Conservation (phyloP, 2,113 vertebrate genomes). For the Epinephelus moara region DNA sequence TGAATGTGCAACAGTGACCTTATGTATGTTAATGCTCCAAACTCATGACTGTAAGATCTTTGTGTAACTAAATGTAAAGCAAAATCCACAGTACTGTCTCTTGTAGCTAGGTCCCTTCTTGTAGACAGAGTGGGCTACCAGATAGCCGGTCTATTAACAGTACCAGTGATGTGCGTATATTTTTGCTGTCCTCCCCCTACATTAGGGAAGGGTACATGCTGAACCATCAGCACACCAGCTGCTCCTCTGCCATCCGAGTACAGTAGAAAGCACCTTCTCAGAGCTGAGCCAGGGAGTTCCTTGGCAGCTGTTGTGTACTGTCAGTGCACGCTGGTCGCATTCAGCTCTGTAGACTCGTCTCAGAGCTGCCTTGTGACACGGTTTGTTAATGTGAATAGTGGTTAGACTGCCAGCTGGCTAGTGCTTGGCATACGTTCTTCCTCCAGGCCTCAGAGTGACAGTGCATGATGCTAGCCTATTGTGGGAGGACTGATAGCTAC, state of each 20-base stretch:
- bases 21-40: slow-evolving; percentile 42
- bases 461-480: slow-evolving; percentile 40
- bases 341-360: slow-evolving; percentile 19
- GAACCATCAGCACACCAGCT: slow-evolving; percentile 61
- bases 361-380: slow-evolving; percentile 51
- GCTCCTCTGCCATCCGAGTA: slow-evolving; percentile 60
- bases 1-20: slow-evolving; percentile 10
- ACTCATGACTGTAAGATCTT: slow-evolving; percentile 26
- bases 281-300: slow-evolving; percentile 48
- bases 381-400: slow-evolving; percentile 45
- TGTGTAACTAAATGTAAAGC: slow-evolving; percentile 4
- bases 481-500: slow-evolving; percentile 45
- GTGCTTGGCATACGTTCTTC: slow-evolving; percentile 27
- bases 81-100: neutral
- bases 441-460: slow-evolving; percentile 56
- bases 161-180: slow-evolving; percentile 42
- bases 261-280: slow-evolving; percentile 62
- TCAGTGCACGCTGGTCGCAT: slow-evolving; percentile 37
- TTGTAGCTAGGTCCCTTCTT: neutral
- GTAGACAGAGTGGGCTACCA: slow-evolving; percentile 27
- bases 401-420: slow-evolving; percentile 58
- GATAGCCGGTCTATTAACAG: slow-evolving; percentile 57
- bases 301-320: slow-evolving; percentile 62
- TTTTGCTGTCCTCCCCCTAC: slow-evolving; percentile 32
- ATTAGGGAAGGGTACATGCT: slow-evolving; percentile 48